phyloP scores from a whole-genome alignment of 2,888 invertebrate genomes.

The Mythimna vitellina region DNA sequence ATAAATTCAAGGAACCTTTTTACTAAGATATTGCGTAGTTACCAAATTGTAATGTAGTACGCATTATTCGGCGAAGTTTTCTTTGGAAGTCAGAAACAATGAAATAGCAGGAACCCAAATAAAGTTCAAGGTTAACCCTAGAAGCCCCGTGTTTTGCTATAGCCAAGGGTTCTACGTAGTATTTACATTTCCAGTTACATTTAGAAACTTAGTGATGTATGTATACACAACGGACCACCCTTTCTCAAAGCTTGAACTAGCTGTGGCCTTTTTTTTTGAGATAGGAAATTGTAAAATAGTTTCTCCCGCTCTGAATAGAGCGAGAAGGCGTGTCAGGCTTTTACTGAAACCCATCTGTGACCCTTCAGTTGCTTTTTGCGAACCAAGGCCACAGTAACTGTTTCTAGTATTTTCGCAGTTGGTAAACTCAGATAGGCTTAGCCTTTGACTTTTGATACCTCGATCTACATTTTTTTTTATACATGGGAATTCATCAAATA shows the following conservation, averaged over 20 bases:
- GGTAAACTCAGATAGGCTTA: too few relatives aligned
- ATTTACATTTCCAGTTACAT: constrained; percentile 34
- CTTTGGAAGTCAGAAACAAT: constrained; percentile 51
- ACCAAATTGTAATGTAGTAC: constrained; percentile 22
- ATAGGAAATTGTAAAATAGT: too few relatives aligned
- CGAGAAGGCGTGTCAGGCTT: too few relatives aligned
- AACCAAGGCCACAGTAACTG: too few relatives aligned
- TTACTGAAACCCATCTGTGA: too few relatives aligned
- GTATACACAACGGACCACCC: background rate
- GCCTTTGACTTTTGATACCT: too few relatives aligned
- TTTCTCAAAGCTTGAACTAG: background rate
- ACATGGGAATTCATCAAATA: too few relatives aligned
- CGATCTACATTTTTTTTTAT: too few relatives aligned
- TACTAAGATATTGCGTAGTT: constrained; percentile 14
- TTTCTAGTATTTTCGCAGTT: too few relatives aligned
- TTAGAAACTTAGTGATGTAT: background rate
- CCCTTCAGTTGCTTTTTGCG: too few relatives aligned
- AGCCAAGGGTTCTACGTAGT: constrained; percentile 12
- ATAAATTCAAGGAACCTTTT: constrained; percentile 11
- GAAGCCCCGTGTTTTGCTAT: constrained; percentile 17
- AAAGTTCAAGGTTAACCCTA: constrained; percentile 54
- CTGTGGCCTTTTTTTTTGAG: background rate
- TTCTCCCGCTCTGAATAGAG: too few relatives aligned
- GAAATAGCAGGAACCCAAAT: constrained; percentile 17
- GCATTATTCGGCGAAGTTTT: constrained; percentile 35